A percentile compares a stretch with the other conserved stretches of the same genome.
These are phyloP conservation scores for Sardina pilchardus DNA, from an alignment of 2,113 vertebrate species.

Conservation along the genomic window DNA sequence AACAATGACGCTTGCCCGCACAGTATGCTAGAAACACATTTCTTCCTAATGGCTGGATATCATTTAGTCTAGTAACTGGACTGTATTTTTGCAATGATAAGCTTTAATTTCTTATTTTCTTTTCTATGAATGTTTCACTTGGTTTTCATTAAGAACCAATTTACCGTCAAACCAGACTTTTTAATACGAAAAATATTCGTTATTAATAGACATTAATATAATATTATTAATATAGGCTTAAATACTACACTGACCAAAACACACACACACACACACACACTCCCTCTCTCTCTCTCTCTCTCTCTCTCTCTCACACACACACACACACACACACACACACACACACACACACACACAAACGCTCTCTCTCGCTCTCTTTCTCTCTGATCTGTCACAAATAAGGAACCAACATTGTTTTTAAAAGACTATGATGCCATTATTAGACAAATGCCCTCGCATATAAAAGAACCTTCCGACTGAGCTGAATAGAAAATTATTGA, in stretches of 20 bases:
- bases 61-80: not conserved
- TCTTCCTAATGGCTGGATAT: not conserved
- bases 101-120: not conserved
- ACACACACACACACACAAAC: not conserved
- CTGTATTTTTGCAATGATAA: not conserved
- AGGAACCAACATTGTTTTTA: not conserved
- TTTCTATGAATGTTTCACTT: not conserved
- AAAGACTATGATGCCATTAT: not conserved
- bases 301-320: not conserved
- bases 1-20: not conserved
- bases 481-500: conserved; percentile 60
- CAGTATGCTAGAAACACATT: not conserved
- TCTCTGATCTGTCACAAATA: not conserved
- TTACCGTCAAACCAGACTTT: not conserved
- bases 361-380: not conserved
- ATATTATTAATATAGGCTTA: not conserved
- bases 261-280: not conserved
- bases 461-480: conserved; percentile 30
- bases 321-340: too few relatives aligned
- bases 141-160: not conserved
- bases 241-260: not conserved
- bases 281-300: not conserved
- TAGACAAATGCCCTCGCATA: not conserved
- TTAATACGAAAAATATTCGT: not conserved
- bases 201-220: too few relatives aligned